Conservation (phyloP, 2,797 vertebrate species). For the Notoglanidium macrostoma region DNA sequence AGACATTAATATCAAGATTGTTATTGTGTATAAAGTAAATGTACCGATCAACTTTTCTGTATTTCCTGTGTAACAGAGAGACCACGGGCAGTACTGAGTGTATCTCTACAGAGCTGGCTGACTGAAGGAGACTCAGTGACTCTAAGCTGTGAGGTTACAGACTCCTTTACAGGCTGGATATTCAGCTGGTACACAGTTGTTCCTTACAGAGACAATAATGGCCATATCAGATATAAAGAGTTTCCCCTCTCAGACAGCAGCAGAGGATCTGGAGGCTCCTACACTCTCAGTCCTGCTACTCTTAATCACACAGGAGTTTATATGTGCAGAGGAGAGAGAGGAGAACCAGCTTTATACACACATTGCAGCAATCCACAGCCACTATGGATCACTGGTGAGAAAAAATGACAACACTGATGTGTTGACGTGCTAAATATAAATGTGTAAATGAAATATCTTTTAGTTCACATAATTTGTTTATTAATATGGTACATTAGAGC, state of each 20-base stretch:
- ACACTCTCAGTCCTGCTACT: neutral
- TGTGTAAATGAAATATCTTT: no score
- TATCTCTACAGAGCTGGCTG: slow-evolving; percentile 55
- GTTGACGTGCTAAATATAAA: no score
- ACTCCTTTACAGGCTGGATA: slow-evolving; percentile 55
- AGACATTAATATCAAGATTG: no score
- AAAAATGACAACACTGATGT: no score
- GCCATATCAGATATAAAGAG: no score
- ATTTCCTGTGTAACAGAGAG: slow-evolving; percentile 1
- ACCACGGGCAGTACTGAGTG: slow-evolving; percentile 41
- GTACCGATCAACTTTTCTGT: neutral
- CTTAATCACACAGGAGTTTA: neutral
- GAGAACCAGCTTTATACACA: neutral
- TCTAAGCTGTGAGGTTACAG: slow-evolving; percentile 14
- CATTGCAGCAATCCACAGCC: neutral
- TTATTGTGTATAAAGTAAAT: no score
- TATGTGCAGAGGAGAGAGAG: neutral
- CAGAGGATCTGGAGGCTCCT: neutral
- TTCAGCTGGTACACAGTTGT: slow-evolving; percentile 57
- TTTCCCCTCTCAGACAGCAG: neutral
- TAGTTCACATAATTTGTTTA: no score
- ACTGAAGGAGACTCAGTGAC: slow-evolving; percentile 55
- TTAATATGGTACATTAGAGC: no score
- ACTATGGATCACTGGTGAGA: neutral
- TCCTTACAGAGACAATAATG: neutral